Percentiles rank a stretch among this genome's conserved stretches.
Evolutionary conservation across 2,797 vertebrate species (phyloP).

Genomic region (Typhlichthys eigenmanni): DNA sequence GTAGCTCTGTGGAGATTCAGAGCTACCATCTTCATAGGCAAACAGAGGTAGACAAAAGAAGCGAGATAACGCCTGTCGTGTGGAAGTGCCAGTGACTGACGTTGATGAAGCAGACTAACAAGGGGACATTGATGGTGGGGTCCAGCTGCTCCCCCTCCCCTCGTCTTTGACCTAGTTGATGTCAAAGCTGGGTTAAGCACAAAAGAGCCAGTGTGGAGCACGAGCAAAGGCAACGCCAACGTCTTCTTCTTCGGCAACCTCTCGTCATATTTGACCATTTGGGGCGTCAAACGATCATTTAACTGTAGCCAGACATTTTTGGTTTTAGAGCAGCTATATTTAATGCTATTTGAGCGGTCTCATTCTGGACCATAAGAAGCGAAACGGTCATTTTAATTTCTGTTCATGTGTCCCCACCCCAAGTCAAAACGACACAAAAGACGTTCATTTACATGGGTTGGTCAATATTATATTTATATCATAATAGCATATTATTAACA

Average conservation of each 20-base stretch:
- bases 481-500: no score
- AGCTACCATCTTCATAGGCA: constrained; percentile 25
- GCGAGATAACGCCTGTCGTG: constrained; percentile 49
- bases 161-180: constrained; percentile 75
- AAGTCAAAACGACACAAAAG: no score
- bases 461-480: no score
- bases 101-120: constrained; percentile 78
- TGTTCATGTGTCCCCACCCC: no score
- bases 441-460: no score
- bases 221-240: constrained; percentile 60
- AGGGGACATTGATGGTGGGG: constrained; percentile 77
- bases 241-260: constrained; percentile 39
- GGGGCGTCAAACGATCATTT: constrained; percentile 4
- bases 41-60: constrained; percentile 43
- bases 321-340: no score
- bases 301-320: no score
- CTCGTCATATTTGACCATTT: constrained; percentile 46
- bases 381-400: no score
- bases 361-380: no score
- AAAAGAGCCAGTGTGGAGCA: constrained; percentile 69
- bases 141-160: constrained; percentile 75
- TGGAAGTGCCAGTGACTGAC: constrained; percentile 59
- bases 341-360: no score
- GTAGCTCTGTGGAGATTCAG: constrained; percentile 20
- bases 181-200: constrained; percentile 73